Percentiles rank a stretch among this genome's conserved stretches.
phyloP scores from a whole-genome alignment of 2,797 vertebrate genomes.

The Gorsachius magnificus region DNA sequence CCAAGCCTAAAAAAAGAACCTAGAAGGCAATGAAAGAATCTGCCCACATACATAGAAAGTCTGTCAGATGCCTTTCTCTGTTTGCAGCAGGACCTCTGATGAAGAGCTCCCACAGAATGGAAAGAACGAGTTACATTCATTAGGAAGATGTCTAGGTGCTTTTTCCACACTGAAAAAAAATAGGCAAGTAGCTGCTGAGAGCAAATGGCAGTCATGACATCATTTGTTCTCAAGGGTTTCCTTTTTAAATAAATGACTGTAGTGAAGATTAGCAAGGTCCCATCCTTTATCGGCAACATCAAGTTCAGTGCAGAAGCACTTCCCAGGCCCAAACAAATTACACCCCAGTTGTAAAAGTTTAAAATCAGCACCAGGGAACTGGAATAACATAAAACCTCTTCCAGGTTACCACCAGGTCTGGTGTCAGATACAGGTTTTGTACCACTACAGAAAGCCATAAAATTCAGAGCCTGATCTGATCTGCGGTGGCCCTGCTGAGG shows the following conservation, averaged over 20 bases:
- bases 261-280: neutral
- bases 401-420: neutral
- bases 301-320: neutral
- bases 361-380: neutral
- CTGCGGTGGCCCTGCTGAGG: neutral
- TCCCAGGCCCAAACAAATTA: neutral
- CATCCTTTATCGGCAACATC: neutral
- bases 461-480: neutral
- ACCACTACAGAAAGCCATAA: neutral
- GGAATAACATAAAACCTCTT: neutral
- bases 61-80: neutral
- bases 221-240: neutral
- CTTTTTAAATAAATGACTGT: neutral
- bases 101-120: neutral
- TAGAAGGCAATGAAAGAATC: neutral
- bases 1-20: neutral
- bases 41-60: fast-evolving
- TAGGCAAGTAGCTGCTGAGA: neutral
- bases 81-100: neutral
- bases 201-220: neutral
- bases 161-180: neutral
- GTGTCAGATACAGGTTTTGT: neutral
- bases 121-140: neutral
- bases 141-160: neutral
- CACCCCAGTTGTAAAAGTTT: fast-evolving